Evolutionary conservation across 2,797 vertebrate species (phyloP), one percentile per base, ranked within the genome.

Genomic region (Amblyopsis hoosieri): DNA sequence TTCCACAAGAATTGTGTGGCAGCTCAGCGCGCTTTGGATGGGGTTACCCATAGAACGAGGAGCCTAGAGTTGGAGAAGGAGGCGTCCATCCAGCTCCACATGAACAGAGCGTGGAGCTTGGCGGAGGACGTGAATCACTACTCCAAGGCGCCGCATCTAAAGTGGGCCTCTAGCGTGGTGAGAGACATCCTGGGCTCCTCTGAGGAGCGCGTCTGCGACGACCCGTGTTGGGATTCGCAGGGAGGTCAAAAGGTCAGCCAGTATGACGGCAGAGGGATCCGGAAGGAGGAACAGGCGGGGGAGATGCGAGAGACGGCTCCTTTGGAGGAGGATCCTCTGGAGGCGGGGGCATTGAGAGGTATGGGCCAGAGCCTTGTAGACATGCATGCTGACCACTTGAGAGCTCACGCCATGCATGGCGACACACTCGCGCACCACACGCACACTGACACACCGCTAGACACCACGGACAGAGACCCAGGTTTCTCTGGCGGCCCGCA

Each of bases 121-220:
- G 72, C 76, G 0, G 87, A 87, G 52, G 85, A 87, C 19, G 75
- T 79, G 42, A 93, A 91, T 63, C 74, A 81, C 3, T 78, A 78
- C 59, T 93, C 92, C 46, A 89, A 92, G 78, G 84, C 91, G 23
- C 89, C 91, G 5, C 92, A 93, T 73, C 80, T 94, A 47, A 92
- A 90, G 83, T 93, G 92, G 91, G 92, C 91, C 63, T 91, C 85
- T 69, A 80, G 71, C 17, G 80, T 93, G 31, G 67, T 91, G 19
- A 79, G 60, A 2, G 88, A 91, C 79, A 92, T 92, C 72, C 73
- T 93, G 52, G 92, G 89, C 58, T 46, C 67, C 33, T 87, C 87
- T 0, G 90, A 87, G 2, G 89, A 89, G 3, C 42, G 72, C 2
- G 2, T 8, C 7, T 17, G 58, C 2, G 82, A 76, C 1, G 66